Percentiles rank a stretch among this genome's conserved stretches.
Evolutionary conservation across 1,140 invertebrate genomes (phyloP).

Genomic region (Drosophila serrata): DNA sequence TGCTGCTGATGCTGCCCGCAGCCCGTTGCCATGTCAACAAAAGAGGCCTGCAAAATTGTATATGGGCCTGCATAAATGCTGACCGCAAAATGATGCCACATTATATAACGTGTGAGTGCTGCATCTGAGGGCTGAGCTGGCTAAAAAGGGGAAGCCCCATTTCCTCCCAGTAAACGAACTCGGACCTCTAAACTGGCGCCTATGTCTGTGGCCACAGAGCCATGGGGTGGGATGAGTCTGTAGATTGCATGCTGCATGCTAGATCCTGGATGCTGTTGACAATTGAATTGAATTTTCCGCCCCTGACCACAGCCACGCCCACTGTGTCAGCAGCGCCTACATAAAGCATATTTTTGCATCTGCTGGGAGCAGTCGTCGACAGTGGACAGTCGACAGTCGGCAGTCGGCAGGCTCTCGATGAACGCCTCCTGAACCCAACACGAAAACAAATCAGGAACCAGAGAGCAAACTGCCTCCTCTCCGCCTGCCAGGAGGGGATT

Average conservation of each 20-base stretch:
- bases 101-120: constrained; percentile 71
- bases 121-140: constrained; percentile 12
- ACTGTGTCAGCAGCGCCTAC: constrained; percentile 58
- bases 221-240: constrained; percentile 8
- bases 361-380: constrained; percentile 56
- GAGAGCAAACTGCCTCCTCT: constrained; percentile 28
- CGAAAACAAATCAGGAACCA: constrained; percentile 59
- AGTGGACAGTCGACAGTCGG: constrained; percentile 3
- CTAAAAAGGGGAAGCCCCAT: constrained; percentile 23
- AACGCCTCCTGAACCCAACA: constrained; percentile 48
- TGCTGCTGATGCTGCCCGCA: constrained; percentile 17
- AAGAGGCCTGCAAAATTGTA: constrained; percentile 77
- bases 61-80: constrained; percentile 75
- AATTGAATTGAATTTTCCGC: constrained; percentile 83
- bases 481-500: constrained; percentile 25
- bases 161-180: constrained; percentile 20
- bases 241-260: neutral
- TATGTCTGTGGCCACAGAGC: constrained; percentile 53
- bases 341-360: constrained; percentile 79
- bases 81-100: constrained; percentile 83
- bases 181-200: constrained; percentile 53
- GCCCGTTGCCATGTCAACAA: constrained; percentile 60
- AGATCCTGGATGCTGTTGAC: constrained; percentile 65
- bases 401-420: constrained; percentile 31
- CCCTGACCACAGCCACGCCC: constrained; percentile 52